Percentiles rank a stretch among this genome's conserved stretches.
These are phyloP conservation scores for Paradoxurus hermaphroditus DNA, from an alignment of 2,113 vertebrate species.

Conservation along the genomic window DNA sequence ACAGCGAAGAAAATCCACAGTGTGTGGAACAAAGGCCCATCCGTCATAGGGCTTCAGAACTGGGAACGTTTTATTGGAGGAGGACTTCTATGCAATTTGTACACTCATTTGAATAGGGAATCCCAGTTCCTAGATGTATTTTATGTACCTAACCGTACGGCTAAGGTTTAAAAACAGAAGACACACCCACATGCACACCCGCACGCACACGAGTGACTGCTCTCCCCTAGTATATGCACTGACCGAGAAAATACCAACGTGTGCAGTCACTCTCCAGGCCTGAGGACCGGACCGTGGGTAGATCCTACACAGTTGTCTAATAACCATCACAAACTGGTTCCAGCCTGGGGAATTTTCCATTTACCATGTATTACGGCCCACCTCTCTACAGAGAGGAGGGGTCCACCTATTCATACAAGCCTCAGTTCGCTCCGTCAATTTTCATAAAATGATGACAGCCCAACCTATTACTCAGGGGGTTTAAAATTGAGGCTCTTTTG, in stretches of 20 bases:
- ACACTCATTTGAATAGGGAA: neutral
- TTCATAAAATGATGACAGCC: neutral
- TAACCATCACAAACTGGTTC: neutral
- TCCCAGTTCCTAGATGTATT: neutral
- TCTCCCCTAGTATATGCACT: neutral
- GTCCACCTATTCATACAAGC: neutral
- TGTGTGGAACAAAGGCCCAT: neutral
- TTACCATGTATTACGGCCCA: neutral
- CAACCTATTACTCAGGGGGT: neutral
- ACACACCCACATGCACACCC: neutral
- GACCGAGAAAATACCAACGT: neutral
- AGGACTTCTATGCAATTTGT: neutral
- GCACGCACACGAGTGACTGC: neutral
- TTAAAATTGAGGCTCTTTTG: neutral
- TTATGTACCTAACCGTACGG: neutral
- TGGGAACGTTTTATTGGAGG: neutral
- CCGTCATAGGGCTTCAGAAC: neutral
- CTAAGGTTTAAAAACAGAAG: neutral
- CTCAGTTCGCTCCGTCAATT: neutral
- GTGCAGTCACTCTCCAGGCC: neutral
- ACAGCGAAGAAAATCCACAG: neutral
- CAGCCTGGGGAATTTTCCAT: neutral
- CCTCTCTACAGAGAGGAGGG: neutral
- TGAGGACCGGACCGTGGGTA: neutral
- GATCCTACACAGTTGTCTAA: neutral